Percentiles rank a stretch among this genome's conserved stretches.
phyloP scores from a whole-genome alignment of 2,888 invertebrate species.

The Branchinecta sandiegonensis region DNA sequence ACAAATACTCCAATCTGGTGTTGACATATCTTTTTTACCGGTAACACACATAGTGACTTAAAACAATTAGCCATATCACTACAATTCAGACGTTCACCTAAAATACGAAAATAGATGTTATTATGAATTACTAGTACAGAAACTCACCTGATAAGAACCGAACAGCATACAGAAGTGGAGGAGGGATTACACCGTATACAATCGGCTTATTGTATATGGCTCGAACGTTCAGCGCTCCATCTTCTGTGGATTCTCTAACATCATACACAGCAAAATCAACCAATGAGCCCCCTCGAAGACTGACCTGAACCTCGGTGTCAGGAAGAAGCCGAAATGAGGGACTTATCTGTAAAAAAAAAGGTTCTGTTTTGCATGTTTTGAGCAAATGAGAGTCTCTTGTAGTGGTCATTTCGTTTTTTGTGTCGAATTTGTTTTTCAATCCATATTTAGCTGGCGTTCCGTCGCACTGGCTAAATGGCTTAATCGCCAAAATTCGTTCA shows the following conservation, averaged over 20 bases:
- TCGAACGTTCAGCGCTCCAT: slow-evolving; percentile 47
- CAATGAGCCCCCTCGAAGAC: slow-evolving; percentile 52
- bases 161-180: slow-evolving; percentile 53
- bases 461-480: too few relatives aligned
- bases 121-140: background rate
- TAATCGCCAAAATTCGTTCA: too few relatives aligned
- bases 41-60: too few relatives aligned
- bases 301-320: slow-evolving; percentile 32
- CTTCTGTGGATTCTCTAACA: slow-evolving; percentile 39
- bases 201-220: slow-evolving; percentile 43
- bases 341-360: slow-evolving; percentile 33
- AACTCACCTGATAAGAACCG: slow-evolving; percentile 24
- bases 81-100: too few relatives aligned
- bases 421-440: too few relatives aligned
- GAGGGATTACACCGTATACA: slow-evolving; percentile 29
- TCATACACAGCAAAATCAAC: slow-evolving; percentile 56
- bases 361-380: background rate
- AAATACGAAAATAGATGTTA: too few relatives aligned
- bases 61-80: too few relatives aligned
- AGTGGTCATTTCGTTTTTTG: too few relatives aligned
- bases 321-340: slow-evolving; percentile 40
- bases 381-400: too few relatives aligned
- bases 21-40: too few relatives aligned
- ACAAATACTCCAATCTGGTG: too few relatives aligned
- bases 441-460: too few relatives aligned